phyloP scores from a whole-genome alignment of 2,113 vertebrate genomes.

The Brachyistius frenatus region DNA sequence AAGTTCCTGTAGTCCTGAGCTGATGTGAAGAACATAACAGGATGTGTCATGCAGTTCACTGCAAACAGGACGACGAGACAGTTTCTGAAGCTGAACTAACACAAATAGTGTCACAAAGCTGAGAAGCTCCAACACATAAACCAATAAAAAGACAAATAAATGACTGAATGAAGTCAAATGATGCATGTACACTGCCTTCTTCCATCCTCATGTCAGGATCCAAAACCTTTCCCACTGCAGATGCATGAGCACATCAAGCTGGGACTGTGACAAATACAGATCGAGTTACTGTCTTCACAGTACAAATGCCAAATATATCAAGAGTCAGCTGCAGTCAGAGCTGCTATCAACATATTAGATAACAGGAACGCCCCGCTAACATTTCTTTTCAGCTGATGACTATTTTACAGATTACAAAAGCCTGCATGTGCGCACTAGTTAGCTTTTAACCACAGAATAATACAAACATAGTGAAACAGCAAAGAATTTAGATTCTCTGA shows the following conservation, averaged over 20 bases:
- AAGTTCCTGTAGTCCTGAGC: slow-evolving; percentile 1
- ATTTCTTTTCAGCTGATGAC: slow-evolving; percentile 2
- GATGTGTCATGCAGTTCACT: background rate
- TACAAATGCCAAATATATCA: slow-evolving; percentile 16
- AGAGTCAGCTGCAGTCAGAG: slow-evolving; percentile 19
- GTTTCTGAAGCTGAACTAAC: background rate
- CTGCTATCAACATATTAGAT: slow-evolving; percentile 35
- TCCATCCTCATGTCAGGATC: slow-evolving; percentile 5
- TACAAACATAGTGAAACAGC: background rate
- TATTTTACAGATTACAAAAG: background rate
- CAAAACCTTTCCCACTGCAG: background rate
- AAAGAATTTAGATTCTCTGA: background rate
- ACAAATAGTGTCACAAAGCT: background rate
- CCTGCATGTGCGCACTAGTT: background rate
- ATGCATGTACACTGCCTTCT: background rate
- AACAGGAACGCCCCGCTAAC: background rate
- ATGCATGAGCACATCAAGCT: slow-evolving; percentile 14
- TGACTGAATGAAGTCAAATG: too few relatives aligned
- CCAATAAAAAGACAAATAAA: background rate
- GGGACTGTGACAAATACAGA: slow-evolving; percentile 41
- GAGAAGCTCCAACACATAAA: background rate
- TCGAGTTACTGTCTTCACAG: slow-evolving; percentile 19
- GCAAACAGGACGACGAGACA: background rate
- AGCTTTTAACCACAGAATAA: background rate
- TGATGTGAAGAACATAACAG: slow-evolving; percentile 11